Percentiles rank a stretch among this genome's conserved stretches.
phyloP scores from a whole-genome alignment of 2,797 vertebrate species.

The Phrynocephalus guinanensis region DNA sequence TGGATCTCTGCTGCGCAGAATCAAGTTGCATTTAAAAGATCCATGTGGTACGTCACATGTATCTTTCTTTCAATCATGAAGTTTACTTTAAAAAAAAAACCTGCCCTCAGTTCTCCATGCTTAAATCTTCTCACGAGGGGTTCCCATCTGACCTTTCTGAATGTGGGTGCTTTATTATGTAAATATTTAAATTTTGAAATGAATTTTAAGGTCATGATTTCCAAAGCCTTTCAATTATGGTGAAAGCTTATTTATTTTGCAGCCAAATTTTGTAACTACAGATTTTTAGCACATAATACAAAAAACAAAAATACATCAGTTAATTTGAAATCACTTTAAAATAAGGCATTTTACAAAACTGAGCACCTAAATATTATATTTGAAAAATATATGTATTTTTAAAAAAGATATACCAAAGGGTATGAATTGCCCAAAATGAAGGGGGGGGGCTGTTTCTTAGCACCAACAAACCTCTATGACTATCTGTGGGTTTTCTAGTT shows the following conservation, averaged over 20 bases:
- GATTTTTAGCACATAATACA: neutral
- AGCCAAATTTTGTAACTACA: neutral
- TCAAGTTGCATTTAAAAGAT: neutral
- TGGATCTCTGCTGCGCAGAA: neutral
- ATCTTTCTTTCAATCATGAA: constrained; percentile 13
- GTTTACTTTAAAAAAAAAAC: constrained; percentile 5
- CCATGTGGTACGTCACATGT: neutral
- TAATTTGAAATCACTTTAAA: constrained; percentile 5
- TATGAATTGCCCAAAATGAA: too few species aligned
- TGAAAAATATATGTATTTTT: too few species aligned
- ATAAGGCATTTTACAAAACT: constrained; percentile 24
- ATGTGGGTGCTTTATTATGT: constrained; percentile 37
- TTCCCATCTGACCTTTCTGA: constrained; percentile 47
- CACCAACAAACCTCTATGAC: too few species aligned
- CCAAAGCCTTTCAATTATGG: constrained; percentile 33
- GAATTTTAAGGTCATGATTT: constrained; percentile 41
- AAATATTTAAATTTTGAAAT: constrained; percentile 23
- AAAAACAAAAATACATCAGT: constrained; percentile 1
- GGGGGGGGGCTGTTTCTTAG: too few species aligned
- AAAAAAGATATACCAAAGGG: too few species aligned
- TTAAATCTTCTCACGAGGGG: constrained; percentile 18
- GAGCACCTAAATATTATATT: neutral
- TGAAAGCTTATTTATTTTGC: constrained; percentile 32
- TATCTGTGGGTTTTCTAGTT: too few species aligned
- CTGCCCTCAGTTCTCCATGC: neutral